These are phyloP conservation scores for Mastomys coucha DNA, from an alignment of 2,113 vertebrate genomes.

Conservation along the genomic window DNA sequence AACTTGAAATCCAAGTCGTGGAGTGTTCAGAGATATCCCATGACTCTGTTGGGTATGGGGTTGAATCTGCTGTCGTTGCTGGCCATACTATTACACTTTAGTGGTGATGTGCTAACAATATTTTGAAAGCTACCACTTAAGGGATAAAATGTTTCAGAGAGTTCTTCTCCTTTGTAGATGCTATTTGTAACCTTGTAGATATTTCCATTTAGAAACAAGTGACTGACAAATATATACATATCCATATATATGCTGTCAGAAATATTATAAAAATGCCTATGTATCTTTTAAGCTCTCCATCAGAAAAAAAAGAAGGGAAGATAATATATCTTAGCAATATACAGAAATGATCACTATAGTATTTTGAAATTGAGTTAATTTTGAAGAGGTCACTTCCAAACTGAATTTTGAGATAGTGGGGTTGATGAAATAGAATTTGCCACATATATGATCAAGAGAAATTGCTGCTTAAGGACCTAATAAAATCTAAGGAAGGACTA, in stretches of 20 bases:
- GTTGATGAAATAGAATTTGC: background rate
- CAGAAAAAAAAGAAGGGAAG: slow-evolving; percentile 10
- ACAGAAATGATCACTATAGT: background rate
- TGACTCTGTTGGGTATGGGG: background rate
- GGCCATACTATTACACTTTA: background rate
- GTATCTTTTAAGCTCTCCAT: background rate
- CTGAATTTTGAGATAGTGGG: background rate
- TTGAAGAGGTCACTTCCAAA: background rate
- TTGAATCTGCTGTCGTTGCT: too few species aligned
- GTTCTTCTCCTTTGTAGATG: background rate
- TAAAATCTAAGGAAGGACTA: background rate
- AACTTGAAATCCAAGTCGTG: background rate
- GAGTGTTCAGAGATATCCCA: background rate
- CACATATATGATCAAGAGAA: background rate
- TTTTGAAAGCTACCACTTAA: background rate
- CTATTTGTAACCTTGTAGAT: background rate
- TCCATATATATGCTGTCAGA: background rate
- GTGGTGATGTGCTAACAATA: background rate
- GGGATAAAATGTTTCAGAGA: too few species aligned
- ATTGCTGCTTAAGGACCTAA: background rate
- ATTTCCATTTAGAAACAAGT: background rate
- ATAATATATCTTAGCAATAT: background rate
- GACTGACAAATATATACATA: background rate
- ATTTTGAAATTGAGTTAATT: slow-evolving; percentile 23
- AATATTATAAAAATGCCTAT: background rate